phyloP scores from a whole-genome alignment of 64 coral and sea anemone genomes.

The Montipora sp. region DNA sequence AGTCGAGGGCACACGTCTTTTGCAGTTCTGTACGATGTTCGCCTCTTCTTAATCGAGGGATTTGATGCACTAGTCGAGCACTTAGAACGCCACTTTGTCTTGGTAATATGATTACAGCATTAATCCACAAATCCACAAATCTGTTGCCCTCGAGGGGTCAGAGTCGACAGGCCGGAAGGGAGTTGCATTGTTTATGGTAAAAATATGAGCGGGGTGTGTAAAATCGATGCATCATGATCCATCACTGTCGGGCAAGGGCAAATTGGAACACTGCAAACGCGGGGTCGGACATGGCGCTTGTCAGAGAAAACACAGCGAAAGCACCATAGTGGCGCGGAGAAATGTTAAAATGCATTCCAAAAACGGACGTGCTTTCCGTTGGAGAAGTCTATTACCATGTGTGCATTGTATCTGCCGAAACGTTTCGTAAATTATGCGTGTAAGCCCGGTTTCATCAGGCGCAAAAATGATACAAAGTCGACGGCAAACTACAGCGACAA shows the following conservation, averaged over 20 bases:
- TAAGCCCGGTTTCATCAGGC: no score
- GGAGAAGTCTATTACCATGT: neutral
- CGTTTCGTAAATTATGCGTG: no score
- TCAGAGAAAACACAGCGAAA: conserved; percentile 8
- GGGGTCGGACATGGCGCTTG: conserved; percentile 28
- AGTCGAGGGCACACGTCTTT: neutral
- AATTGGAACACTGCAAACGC: conserved; percentile 35
- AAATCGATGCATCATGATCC: conserved; percentile 47
- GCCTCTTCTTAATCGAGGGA: neutral
- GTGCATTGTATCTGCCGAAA: no score
- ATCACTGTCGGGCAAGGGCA: conserved; percentile 28
- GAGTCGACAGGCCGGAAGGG: conserved; percentile 36
- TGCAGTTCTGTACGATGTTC: neutral
- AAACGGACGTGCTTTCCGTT: conserved; percentile 43
- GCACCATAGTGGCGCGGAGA: conserved; percentile 32
- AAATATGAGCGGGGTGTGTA: conserved; percentile 50
- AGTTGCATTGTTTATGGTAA: conserved; percentile 46
- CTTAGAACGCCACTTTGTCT: conserved; percentile 41
- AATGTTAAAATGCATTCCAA: conserved; percentile 12
- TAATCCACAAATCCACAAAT: conserved; percentile 57
- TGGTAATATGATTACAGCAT: conserved; percentile 50
- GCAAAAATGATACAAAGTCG: neutral
- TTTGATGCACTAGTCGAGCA: conserved; percentile 5
- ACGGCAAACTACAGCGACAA: neutral
- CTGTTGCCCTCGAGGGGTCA: conserved; percentile 58